Conservation (phyloP, 2,113 vertebrate species). For the Anoura caudifer region DNA sequence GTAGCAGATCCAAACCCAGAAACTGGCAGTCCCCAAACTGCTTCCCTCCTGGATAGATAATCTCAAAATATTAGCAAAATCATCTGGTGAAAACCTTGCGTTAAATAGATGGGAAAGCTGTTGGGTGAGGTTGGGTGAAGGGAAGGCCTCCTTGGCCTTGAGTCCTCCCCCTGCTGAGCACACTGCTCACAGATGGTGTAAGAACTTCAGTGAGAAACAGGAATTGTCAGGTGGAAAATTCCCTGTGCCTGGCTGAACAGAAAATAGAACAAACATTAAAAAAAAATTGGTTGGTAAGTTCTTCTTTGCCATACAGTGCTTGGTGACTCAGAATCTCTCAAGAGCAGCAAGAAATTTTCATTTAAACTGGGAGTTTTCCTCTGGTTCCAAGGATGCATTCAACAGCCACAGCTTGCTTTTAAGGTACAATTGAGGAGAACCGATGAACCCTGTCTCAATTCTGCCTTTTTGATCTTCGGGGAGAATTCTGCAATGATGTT, state of each 20-base stretch:
- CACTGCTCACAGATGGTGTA: conserved; percentile 40
- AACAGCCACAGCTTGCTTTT: background rate
- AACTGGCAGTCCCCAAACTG: conserved; percentile 40
- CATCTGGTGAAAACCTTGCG: background rate
- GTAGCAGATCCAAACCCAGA: conserved; percentile 52
- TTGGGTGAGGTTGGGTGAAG: background rate
- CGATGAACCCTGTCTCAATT: background rate
- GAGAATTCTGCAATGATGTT: background rate
- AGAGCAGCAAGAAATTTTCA: conserved; percentile 45
- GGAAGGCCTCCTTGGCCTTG: background rate
- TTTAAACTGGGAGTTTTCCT: conserved; percentile 28
- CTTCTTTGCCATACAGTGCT: background rate
- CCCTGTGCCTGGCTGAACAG: conserved; percentile 3
- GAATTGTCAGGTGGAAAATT: conserved; percentile 70
- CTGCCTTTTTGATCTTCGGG: background rate
- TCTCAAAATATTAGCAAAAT: background rate
- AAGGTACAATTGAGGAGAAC: background rate
- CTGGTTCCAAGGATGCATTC: background rate
- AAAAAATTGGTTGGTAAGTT: conserved; percentile 30
- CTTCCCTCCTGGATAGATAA: background rate
- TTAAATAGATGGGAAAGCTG: conserved; percentile 42
- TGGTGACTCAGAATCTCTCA: conserved; percentile 36
- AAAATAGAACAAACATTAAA: conserved; percentile 27
- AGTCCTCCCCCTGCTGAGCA: background rate
- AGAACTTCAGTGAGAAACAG: conserved; percentile 37